phyloP scores from a whole-genome alignment of 1,140 invertebrate genomes.

The Philopotamus ludificatus region DNA sequence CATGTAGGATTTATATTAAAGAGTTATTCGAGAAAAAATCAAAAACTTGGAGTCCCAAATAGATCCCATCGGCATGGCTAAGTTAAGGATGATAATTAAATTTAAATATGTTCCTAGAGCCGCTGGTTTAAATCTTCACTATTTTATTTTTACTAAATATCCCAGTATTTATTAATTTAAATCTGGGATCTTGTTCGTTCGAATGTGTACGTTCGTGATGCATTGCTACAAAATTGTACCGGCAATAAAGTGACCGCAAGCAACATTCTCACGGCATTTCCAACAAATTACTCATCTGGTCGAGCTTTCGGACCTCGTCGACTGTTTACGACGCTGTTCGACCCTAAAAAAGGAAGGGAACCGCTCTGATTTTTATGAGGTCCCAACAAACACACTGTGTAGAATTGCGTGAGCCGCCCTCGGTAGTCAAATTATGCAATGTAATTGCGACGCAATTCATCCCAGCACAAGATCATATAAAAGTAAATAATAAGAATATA shows the following conservation, averaged over 20 bases:
- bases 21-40: no score
- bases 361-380: slow-evolving; percentile 1
- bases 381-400: not conserved
- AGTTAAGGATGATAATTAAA: no score
- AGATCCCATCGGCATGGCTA: no score
- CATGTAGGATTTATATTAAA: no score
- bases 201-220: no score
- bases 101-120: no score
- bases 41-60: no score
- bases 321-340: not conserved
- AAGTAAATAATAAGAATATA: no score
- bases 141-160: no score
- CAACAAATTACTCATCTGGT: not conserved
- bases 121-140: no score
- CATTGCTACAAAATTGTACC: not conserved
- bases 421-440: slow-evolving; percentile 4
- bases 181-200: no score
- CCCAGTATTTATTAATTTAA: no score
- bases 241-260: not conserved
- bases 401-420: slow-evolving; percentile 3
- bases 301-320: slow-evolving; percentile 4
- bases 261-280: slow-evolving; percentile 1
- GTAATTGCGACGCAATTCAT: not conserved
- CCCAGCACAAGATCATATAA: not conserved
- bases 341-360: not conserved